phyloP scores from a whole-genome alignment of 92 coral and sea anemone species.

The Phenganax stokvisi region DNA sequence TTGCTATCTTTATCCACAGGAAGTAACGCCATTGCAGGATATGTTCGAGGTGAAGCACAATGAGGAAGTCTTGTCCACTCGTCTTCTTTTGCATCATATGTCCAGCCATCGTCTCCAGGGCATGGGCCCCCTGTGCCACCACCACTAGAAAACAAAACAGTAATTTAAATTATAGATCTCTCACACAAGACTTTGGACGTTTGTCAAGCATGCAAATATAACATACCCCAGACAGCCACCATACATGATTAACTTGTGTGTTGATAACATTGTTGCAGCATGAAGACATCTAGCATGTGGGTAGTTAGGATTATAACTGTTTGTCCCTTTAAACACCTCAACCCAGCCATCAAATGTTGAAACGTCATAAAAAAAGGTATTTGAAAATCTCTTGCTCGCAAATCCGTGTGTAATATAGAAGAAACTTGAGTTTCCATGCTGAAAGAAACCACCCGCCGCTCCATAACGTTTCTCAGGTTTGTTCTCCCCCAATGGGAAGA shows the following conservation, averaged over 20 bases:
- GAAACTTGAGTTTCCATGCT: constrained; percentile 51
- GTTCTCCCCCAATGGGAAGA: constrained; percentile 50
- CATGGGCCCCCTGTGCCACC: constrained; percentile 94
- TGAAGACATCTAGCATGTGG: constrained; percentile 91
- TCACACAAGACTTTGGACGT: not conserved
- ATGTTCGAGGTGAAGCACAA: constrained; percentile 75
- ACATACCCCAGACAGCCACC: constrained; percentile 98
- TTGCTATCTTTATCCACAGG: constrained; percentile 55
- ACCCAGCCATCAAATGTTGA: constrained; percentile 57
- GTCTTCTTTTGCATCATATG: constrained; percentile 52
- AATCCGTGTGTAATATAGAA: constrained; percentile 85
- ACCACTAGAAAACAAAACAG: constrained; percentile 54
- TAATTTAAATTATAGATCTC: not conserved
- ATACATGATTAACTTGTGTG: constrained; percentile 72
- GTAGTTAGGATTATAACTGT: constrained; percentile 72
- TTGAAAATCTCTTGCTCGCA: constrained; percentile 63
- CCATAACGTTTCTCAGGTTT: constrained; percentile 79
- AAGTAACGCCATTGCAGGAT: constrained; percentile 91
- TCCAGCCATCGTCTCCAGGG: constrained; percentile 92
- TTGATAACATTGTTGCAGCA: constrained; percentile 62
- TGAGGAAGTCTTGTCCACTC: constrained; percentile 68
- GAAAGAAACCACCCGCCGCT: constrained; percentile 70
- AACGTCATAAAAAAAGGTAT: constrained; percentile 73
- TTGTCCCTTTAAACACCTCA: constrained; percentile 73
- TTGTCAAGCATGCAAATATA: too few relatives aligned